phyloP scores from a whole-genome alignment of 2,797 vertebrate genomes.

The Lerista edwardsae region DNA sequence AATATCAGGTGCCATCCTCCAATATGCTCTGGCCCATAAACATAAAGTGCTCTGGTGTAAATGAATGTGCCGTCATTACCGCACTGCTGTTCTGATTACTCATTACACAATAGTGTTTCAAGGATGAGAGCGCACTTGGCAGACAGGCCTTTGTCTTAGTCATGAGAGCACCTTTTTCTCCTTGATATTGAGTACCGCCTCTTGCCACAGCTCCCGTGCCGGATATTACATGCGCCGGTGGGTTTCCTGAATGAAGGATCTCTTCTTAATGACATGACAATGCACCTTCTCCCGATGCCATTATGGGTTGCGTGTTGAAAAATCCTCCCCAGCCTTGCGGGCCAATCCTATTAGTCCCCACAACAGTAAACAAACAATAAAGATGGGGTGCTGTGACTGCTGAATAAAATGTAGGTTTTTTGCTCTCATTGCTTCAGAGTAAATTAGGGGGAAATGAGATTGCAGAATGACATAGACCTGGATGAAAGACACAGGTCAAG shows the following conservation, averaged over 20 bases:
- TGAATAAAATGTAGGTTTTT: not conserved
- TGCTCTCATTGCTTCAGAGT: not conserved
- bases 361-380: not conserved
- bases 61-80: conserved; percentile 45
- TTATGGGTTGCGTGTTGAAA: conserved; percentile 2
- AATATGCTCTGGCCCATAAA: conserved; percentile 13
- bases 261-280: conserved; percentile 7
- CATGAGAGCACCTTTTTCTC: conserved; percentile 43
- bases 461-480: not conserved
- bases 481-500: too few relatives aligned
- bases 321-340: not conserved
- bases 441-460: not conserved
- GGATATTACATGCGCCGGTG: conserved; percentile 3
- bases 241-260: conserved; percentile 27
- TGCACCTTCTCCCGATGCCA: not conserved
- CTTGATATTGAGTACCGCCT: conserved; percentile 32
- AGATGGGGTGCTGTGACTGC: too few relatives aligned
- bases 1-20: not conserved
- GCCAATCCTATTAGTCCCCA: not conserved
- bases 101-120: conserved; percentile 40
- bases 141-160: conserved; percentile 49
- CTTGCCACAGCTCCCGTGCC: conserved; percentile 1
- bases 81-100: conserved; percentile 52
- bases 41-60: conserved; percentile 37
- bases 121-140: conserved; percentile 48